These are phyloP conservation scores for Lipotes vexillifer DNA, from an alignment of 2,113 vertebrate genomes.

Conservation along the genomic window DNA sequence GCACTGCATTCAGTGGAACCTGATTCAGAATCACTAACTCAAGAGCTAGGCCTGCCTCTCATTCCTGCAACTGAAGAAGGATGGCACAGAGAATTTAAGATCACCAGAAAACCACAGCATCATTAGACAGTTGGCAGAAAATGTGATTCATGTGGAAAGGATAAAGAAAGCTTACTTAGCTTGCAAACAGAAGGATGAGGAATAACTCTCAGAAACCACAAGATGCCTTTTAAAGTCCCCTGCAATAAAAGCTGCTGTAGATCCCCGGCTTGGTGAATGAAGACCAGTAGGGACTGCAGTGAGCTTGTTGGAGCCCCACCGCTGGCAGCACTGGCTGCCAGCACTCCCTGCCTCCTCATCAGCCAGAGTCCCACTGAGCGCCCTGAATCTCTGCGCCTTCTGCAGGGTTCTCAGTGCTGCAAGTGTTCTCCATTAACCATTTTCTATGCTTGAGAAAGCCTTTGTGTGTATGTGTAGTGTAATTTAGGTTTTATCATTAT, in stretches of 20 bases:
- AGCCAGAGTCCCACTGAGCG: fast-evolving
- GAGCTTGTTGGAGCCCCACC: fast-evolving
- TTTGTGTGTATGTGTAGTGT: neutral
- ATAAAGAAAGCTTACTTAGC: neutral
- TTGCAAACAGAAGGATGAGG: neutral
- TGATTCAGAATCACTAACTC: neutral
- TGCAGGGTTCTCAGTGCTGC: neutral
- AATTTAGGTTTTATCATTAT: neutral
- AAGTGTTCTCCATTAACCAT: neutral
- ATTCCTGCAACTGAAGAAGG: neutral
- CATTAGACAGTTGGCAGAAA: neutral
- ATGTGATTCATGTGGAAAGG: neutral
- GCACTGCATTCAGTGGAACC: neutral
- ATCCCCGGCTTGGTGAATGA: neutral
- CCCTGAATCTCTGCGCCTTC: neutral
- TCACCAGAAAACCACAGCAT: neutral
- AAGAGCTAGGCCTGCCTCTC: neutral
- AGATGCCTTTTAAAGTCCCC: neutral
- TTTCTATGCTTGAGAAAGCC: neutral
- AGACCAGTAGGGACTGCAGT: neutral
- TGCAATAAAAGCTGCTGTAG: neutral
- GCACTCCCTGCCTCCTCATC: fast-evolving
- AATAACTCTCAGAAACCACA: neutral
- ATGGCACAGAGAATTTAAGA: neutral
- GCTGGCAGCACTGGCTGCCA: fast-evolving